Base-by-base conservation (phyloP, 2,797 vertebrate genomes). In the Malacoctenus gilli region DNA sequence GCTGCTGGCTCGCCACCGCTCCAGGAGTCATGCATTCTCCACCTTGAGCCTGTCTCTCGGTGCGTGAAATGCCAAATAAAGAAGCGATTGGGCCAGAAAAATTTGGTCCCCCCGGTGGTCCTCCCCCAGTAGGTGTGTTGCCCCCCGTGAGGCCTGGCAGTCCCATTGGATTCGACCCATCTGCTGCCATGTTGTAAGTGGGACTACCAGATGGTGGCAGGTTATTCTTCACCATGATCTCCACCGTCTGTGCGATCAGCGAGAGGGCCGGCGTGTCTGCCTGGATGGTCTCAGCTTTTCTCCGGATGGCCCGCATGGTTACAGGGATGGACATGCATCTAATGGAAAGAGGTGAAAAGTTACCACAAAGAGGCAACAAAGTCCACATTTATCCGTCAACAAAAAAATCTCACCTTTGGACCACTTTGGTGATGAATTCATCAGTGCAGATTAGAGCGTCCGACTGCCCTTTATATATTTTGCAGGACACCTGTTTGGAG, bases 271-370 rank as follows among this genome's bases (percentile, higher is more conserved):
- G 96, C 9, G 97, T 98, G 86, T 99, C 96, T 11, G 97, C 97
- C 80, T 99, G 97, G 83, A 99, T 99, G 42, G 96, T 98, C 91
- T 99, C 97, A 35, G 97, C 97, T 84, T 99, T 99, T 76, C 96
- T 93, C 30, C 96, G 93, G 71, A 99, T 98, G 59, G 97, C 96
- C 54, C 97, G 91, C 97, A 99, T 99, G 36, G 96, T 99, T 74
- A 99, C 97, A 25, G 97, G 97, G 62, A 99, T 98, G 68, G 96
- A 99, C 97, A 99, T 98, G 79, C 97, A 99, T 63, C 97, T 99
- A 44, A 1, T n/a, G n/a, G n/a, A 41, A 63, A 1, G 11, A 1
- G 12, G 49, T 62, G 39, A 34, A n/a, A n/a, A n/a, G n/a, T 4
- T 13, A 38, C 18, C 5, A 28, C 25, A 3, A 2, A 40, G 9